Base-by-base conservation (phyloP, 1,140 invertebrate species). In the Hetaerina americana region DNA sequence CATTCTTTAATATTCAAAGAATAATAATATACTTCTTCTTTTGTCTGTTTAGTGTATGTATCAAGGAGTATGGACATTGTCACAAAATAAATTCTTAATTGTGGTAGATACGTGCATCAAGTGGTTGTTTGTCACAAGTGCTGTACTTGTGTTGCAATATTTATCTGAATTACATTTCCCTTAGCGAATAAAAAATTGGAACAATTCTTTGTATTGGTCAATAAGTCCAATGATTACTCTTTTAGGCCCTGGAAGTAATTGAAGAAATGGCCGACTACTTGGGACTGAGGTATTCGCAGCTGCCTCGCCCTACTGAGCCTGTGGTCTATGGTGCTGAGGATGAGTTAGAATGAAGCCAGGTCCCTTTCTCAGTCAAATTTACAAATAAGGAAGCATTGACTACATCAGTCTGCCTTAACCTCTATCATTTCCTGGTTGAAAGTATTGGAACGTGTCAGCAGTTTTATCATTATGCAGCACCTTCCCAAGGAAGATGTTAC, bases 271-370 rank as follows among this genome's bases (percentile, higher is more conserved):
- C 87, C 27, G 84, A 90, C 78, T 83, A 85, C 73, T 80, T 92
- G 69, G 90, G 90, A 31, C 81, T 93, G 25, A 88, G 86, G 76
- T 92, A 92, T 82, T 92, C 92, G 0, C 73, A 75, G 40, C 66
- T 75, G 25, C 78, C 77, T 15, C 75, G 70, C 15, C 40, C 71
- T 15, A 67, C 15, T 12, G 26, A 57, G 2, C 68, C 72, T 15
- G 69, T 75, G 25, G 40, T 74, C 5, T 75, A 76, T 40, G 75
- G 74, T 15, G 71, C 74, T 25, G 73, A 75, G 26, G 75, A 76
- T 68, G 74, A 76, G 40, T 27, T 73, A 18, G 74, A 76, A 68
- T 75, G 70, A 73, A 24, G 27, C 57, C 69, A 66, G n/a, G 5
- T 70, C 26, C 26, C 22, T 22, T 27, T 40, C 5, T 25, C 15